Evolutionary conservation across 1,140 invertebrate species (phyloP).

Genomic region (Ceratitis capitata): DNA sequence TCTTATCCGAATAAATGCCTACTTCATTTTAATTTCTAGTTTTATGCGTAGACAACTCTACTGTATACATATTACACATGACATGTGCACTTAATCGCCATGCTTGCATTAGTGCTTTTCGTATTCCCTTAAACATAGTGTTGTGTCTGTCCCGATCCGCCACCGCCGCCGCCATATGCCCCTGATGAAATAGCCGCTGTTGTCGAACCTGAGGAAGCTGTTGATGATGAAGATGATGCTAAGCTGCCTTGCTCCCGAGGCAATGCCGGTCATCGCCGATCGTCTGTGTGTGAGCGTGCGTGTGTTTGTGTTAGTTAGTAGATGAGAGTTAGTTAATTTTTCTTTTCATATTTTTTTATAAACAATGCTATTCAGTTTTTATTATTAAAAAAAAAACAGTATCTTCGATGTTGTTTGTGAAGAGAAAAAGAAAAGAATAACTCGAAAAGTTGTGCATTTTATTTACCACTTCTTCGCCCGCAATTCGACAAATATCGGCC

Average conservation of each 20-base stretch:
- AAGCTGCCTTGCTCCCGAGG: slow-evolving; percentile 39
- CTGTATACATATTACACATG: background rate
- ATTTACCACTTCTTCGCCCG: too few species aligned
- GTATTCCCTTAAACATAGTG: background rate
- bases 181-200: slow-evolving; percentile 39
- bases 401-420: background rate
- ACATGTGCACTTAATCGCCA: background rate
- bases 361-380: background rate
- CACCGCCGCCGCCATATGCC: slow-evolving; percentile 7
- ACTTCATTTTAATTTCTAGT: background rate
- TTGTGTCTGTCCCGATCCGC: background rate
- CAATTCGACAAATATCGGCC: too few species aligned
- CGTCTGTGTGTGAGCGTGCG: slow-evolving; percentile 3
- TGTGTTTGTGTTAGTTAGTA: background rate
- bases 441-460: background rate
- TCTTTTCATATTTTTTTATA: background rate
- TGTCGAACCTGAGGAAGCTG: slow-evolving; percentile 42
- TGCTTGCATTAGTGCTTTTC: background rate
- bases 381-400: background rate
- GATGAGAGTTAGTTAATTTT: slow-evolving; percentile 18
- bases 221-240: slow-evolving; percentile 44
- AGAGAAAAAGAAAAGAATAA: background rate
- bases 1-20: background rate
- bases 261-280: slow-evolving; percentile 46
- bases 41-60: background rate